These are phyloP conservation scores for Drosophila azteca DNA, from an alignment of 1,140 invertebrate species.

Conservation along the genomic window DNA sequence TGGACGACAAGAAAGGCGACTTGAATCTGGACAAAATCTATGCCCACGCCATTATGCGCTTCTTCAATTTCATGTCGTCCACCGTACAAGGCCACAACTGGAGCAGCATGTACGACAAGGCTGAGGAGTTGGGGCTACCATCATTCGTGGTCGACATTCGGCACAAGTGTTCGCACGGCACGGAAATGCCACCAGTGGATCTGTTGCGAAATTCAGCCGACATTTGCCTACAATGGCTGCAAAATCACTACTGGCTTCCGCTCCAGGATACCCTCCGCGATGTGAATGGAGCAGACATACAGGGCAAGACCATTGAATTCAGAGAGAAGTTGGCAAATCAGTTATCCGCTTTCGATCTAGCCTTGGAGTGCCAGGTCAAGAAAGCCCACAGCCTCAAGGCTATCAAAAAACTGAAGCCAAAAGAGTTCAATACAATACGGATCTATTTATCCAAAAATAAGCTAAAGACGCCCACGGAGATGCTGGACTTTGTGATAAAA, in stretches of 20 bases:
- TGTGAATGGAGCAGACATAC: conserved; percentile 55
- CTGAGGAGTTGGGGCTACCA: conserved; percentile 65
- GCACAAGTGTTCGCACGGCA: conserved; percentile 78
- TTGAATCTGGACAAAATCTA: conserved; percentile 56
- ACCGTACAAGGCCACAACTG: conserved; percentile 72
- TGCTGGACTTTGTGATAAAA: conserved; percentile 29
- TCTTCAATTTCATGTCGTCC: conserved; percentile 83
- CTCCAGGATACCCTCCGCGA: conserved; percentile 57
- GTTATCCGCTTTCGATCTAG: conserved; percentile 64
- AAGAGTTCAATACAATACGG: conserved; percentile 61
- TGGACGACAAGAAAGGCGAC: conserved; percentile 46
- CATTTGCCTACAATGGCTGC: conserved; percentile 74
- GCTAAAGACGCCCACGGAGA: conserved; percentile 34
- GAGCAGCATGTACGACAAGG: conserved; percentile 78
- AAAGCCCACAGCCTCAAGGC: conserved; percentile 62
- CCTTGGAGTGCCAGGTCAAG: conserved; percentile 64
- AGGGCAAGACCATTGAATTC: conserved; percentile 56
- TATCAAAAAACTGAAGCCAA: conserved; percentile 56
- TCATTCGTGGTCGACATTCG: conserved; percentile 79
- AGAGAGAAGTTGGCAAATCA: conserved; percentile 40
- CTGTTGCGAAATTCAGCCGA: conserved; percentile 58
- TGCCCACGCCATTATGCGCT: conserved; percentile 72
- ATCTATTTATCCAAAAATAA: conserved; percentile 48
- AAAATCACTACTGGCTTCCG: conserved; percentile 70
- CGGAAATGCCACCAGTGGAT: conserved; percentile 60